Evolutionary conservation across 1,140 invertebrate species (phyloP).

Genomic region (Pogonognathellus flavescens): DNA sequence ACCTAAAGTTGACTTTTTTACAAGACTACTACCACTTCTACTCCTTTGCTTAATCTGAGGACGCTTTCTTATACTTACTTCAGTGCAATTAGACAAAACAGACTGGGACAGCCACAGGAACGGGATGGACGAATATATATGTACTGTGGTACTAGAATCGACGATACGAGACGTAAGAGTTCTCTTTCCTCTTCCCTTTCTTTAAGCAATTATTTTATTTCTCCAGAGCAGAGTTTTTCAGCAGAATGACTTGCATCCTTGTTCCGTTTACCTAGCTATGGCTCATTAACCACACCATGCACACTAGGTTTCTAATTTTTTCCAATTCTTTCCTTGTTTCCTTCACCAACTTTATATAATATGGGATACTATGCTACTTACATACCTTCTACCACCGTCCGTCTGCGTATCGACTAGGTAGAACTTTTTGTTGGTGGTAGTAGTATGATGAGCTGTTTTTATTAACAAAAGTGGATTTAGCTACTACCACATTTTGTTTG

Average conservation of each 20-base stretch:
- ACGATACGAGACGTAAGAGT: neutral
- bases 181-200: conserved; percentile 46
- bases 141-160: too few species aligned
- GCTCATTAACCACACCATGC: conserved; percentile 51
- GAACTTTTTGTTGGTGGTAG: neutral
- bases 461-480: neutral
- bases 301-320: conserved; percentile 20
- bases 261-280: conserved; percentile 52
- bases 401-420: neutral
- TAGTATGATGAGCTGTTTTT: neutral
- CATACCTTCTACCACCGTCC: too few species aligned
- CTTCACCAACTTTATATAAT: conserved; percentile 12
- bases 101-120: neutral
- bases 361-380: too few species aligned
- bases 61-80: neutral
- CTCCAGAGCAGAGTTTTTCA: neutral
- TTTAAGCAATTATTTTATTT: conserved; percentile 51
- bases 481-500: neutral
- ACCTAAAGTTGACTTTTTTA: conserved; percentile 8
- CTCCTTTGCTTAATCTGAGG: neutral
- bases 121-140: neutral
- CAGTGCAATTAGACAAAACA: conserved; percentile 34
- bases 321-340: conserved; percentile 21
- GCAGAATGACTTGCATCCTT: conserved; percentile 52
- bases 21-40: neutral